These are phyloP conservation scores for Leguminivora glycinivorella DNA, from an alignment of 1,140 invertebrate genomes.

Conservation along the genomic window DNA sequence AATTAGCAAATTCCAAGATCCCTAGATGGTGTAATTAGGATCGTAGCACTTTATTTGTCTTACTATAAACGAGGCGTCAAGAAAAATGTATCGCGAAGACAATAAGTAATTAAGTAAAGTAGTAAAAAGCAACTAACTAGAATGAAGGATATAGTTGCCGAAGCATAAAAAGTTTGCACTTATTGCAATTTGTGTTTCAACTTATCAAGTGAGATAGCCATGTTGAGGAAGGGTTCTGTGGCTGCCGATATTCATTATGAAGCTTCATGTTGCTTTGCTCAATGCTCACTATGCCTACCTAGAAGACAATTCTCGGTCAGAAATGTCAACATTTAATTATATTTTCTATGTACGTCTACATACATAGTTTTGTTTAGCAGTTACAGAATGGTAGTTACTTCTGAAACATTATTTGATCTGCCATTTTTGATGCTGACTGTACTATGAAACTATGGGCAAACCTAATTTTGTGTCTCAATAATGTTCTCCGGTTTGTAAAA, in stretches of 20 bases:
- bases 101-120: slow-evolving; percentile 4
- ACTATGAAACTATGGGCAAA: too few relatives aligned
- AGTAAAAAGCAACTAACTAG: not conserved
- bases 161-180: slow-evolving; percentile 1
- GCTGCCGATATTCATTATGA: not conserved
- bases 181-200: not conserved
- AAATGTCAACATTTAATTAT: too few relatives aligned
- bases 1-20: not conserved
- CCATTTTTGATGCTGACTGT: too few relatives aligned
- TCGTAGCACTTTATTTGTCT: not conserved
- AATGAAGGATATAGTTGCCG: not conserved
- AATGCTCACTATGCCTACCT: too few relatives aligned
- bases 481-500: too few relatives aligned
- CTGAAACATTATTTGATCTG: too few relatives aligned
- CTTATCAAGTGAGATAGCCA: not conserved
- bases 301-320: too few relatives aligned
- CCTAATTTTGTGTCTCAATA: too few relatives aligned
- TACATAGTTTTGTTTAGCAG: too few relatives aligned
- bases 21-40: not conserved
- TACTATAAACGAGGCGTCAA: not conserved
- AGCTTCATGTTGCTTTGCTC: too few relatives aligned
- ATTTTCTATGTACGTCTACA: too few relatives aligned
- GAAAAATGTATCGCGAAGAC: not conserved
- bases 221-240: not conserved
- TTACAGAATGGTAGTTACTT: too few relatives aligned